A percentile compares a stretch with the other conserved stretches of the same genome.
These are phyloP conservation scores for Myotis planiceps DNA, from an alignment of 2,797 vertebrate species.

Conservation along the genomic window DNA sequence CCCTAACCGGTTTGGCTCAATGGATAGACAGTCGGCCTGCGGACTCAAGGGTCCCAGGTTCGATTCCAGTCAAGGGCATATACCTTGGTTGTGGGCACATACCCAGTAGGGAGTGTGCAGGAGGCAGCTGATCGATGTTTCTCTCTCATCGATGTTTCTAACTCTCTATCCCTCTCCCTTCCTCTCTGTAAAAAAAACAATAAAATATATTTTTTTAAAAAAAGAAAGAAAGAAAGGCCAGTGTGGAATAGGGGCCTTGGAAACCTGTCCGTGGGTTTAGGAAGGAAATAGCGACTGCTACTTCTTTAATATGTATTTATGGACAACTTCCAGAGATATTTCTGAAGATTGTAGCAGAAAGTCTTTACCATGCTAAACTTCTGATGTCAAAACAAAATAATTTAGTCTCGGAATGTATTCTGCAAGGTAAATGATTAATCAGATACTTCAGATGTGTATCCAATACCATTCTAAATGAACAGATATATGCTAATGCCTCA, in stretches of 20 bases:
- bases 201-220: no score
- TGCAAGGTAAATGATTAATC: background rate
- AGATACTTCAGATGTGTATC: background rate
- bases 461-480: background rate
- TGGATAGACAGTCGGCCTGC: no score
- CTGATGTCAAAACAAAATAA: background rate
- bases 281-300: background rate
- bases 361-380: background rate
- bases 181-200: no score
- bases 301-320: background rate
- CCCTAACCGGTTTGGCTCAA: no score
- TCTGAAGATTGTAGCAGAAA: background rate
- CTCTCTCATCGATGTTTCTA: no score
- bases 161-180: no score
- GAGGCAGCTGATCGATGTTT: no score
- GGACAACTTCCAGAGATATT: background rate
- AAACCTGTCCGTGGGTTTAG: background rate
- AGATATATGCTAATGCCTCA: background rate
- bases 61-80: no score
- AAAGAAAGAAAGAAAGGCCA: no score
- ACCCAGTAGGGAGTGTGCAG: no score
- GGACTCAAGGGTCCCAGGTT: no score
- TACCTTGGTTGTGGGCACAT: no score
- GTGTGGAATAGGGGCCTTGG: background rate
- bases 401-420: background rate